Evolutionary conservation across 2,888 invertebrate genomes (phyloP).

Genomic region (Gordius sp.): DNA sequence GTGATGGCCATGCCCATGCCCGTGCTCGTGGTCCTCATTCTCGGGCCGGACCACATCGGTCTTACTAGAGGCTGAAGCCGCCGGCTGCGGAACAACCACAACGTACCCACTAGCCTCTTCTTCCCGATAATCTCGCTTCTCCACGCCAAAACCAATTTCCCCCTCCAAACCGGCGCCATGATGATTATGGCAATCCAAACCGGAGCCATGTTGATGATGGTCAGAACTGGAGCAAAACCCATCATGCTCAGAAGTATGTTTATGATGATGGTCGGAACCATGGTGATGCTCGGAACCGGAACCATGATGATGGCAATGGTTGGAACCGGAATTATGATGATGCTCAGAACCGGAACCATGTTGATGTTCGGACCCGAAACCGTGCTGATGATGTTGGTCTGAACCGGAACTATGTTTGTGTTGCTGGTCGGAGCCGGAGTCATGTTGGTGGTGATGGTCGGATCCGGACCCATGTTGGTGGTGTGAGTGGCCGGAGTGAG

Average conservation of each 20-base stretch:
- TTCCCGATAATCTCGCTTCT: no score
- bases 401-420: constrained; percentile 21
- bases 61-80: not conserved
- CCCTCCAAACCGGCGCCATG: no score
- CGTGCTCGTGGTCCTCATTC: constrained; percentile 22
- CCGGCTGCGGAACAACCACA: constrained; percentile 19
- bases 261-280: constrained; percentile 23
- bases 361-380: constrained; percentile 16
- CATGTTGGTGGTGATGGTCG: not conserved
- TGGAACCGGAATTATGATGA: not conserved
- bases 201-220: no score
- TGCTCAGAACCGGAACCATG: not conserved
- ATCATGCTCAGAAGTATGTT: constrained; percentile 21
- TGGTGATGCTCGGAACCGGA: constrained; percentile 24
- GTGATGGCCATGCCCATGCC: constrained; percentile 27
- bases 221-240: no score
- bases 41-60: no score
- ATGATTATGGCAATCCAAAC: no score
- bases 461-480: not conserved
- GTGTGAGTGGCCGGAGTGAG: constrained; percentile 23
- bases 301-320: constrained; percentile 22
- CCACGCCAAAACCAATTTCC: no score
- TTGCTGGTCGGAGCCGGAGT: constrained; percentile 21
- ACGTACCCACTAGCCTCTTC: constrained; percentile 2
- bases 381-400: constrained; percentile 24